Evolutionary conservation across 2,797 vertebrate species (phyloP).

Genomic region (Rhinogobio ventralis): DNA sequence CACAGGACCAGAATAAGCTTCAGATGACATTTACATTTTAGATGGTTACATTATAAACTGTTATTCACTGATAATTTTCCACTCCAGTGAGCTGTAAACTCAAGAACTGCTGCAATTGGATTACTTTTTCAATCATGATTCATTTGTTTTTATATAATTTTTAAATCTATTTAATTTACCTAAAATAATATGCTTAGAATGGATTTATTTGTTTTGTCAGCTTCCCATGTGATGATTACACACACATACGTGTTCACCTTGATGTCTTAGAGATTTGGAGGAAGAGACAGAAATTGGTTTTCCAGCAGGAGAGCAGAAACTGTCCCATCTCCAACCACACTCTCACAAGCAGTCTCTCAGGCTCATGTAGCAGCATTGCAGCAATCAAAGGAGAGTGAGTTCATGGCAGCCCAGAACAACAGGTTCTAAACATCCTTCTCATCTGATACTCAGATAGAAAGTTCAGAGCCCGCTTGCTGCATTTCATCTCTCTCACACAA

Average conservation of each 20-base stretch:
- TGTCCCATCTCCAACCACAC: not conserved
- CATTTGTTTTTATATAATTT: no score
- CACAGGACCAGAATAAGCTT: no score
- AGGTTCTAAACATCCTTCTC: not conserved
- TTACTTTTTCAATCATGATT: no score
- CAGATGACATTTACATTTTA: constrained; percentile 1
- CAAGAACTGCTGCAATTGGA: not conserved
- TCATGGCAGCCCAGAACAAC: not conserved
- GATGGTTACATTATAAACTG: not conserved
- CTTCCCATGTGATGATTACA: not conserved
- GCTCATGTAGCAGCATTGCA: not conserved
- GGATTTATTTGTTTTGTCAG: not conserved
- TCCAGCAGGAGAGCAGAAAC: constrained; percentile 4
- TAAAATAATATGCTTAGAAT: not conserved
- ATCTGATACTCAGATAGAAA: constrained; percentile 1
- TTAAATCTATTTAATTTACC: no score
- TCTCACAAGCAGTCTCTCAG: constrained; percentile 1
- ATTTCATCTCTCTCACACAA: constrained; percentile 17
- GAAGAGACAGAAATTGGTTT: not conserved
- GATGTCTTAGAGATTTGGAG: not conserved
- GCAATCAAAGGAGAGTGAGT: not conserved
- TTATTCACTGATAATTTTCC: not conserved
- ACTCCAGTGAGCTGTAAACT: not conserved
- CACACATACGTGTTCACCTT: not conserved
- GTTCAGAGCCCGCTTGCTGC: not conserved